Evolutionary conservation across 92 coral and sea anemone species (phyloP), one percentile per base, ranked within the genome.

Genomic region (Paramuricea clavata): DNA sequence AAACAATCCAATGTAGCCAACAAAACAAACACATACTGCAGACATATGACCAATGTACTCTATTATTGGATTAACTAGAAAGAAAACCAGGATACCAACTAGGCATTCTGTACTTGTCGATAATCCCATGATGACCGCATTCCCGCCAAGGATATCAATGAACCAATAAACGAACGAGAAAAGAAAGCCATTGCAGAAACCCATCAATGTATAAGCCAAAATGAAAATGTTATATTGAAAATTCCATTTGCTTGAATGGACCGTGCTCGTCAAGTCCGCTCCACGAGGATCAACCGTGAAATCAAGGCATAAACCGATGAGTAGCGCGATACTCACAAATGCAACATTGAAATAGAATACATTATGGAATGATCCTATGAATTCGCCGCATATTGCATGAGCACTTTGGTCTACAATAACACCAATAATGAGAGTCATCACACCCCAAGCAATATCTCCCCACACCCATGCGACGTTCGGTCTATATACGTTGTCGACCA

Each of bases 81-180:
- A 13, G n/a, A 31, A 27, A 28, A 10, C 16, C 36, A 65, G 32
- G 41, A 28, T 16, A 31, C 36, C 72, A 9, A 65, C 39, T 11
- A 27, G 39, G 28, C 72, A 65, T 33, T 65, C 72, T 33, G 21
- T 19, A 65, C 36, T 31, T 33, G 72, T 65, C 9, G 72, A 28
- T 33, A 65, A 31, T 31, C 97, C 98, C 98, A 95, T 95, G 62
- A 93, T 84, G 6, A 89, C 35, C 5, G 95, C 68, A 39, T 89
- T 81, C 8, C 98, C 98, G 22, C 88, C 90, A 17, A 86, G 85
- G 68, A 89, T 94, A 57, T 95, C 97, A 31, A 95, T 90, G 85
- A 87, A 91, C 98, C 98, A 95, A 89, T 93, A 91, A 1, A 95
- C 97, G 32, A 91, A 95, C 49, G 93, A 92, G 71, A 95, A 89